Evolutionary conservation across 2,797 vertebrate genomes (phyloP).

Genomic region (Caiman crocodilus): DNA sequence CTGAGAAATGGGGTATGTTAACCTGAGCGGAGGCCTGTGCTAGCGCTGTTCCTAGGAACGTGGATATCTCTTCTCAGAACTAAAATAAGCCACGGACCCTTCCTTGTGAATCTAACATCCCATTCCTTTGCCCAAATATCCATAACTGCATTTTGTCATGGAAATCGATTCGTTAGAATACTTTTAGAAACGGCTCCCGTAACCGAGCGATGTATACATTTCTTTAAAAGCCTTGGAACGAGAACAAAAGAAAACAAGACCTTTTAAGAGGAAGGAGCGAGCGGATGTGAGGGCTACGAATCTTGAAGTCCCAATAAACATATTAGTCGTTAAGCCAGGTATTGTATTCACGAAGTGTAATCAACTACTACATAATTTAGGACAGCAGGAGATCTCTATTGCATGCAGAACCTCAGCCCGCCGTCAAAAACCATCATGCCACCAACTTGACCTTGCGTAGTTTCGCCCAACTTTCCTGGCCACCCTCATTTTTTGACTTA

Average conservation of each 20-base stretch:
- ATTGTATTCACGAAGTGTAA: neutral
- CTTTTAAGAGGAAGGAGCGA: neutral
- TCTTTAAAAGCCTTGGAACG: neutral
- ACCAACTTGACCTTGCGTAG: neutral
- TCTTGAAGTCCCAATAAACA: neutral
- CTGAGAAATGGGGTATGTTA: neutral
- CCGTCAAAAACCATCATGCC: neutral
- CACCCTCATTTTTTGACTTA: neutral
- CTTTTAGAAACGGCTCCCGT: neutral
- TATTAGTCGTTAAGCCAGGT: neutral
- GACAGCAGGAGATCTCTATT: neutral
- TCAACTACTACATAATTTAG: neutral
- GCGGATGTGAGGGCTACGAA: neutral
- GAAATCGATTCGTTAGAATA: neutral
- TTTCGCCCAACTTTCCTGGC: neutral
- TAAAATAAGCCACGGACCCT: too few relatives aligned
- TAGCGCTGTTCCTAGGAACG: too few relatives aligned
- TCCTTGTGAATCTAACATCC: too few relatives aligned
- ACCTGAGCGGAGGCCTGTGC: too few relatives aligned
- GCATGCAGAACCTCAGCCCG: neutral
- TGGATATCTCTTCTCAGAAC: too few relatives aligned
- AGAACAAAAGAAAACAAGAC: too few relatives aligned
- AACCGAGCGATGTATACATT: neutral
- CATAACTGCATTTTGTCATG: slow-evolving; percentile 5
- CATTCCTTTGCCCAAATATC: neutral